A percentile compares a stretch with the other conserved stretches of the same genome.
Conservation (phyloP, 2,888 invertebrate species). For the Apocheima hispidaria region DNA sequence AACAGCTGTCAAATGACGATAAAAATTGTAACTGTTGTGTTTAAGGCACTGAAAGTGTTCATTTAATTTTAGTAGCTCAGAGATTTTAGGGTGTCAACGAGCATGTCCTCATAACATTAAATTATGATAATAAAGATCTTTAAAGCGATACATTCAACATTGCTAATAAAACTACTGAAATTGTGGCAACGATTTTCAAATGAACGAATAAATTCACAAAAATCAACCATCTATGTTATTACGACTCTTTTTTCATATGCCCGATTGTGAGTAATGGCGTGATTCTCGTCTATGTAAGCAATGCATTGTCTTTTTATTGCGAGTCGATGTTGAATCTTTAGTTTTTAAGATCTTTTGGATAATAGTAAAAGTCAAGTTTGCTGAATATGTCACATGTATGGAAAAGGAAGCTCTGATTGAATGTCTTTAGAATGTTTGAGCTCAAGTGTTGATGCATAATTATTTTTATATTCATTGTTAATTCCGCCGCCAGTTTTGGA, state of each 20-base stretch:
- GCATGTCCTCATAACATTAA: background rate
- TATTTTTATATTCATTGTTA: conserved; percentile 63
- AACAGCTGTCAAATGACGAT: conserved; percentile 67
- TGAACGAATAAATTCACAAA: too few species aligned
- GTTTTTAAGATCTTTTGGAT: too few species aligned
- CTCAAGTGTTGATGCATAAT: conserved; percentile 49
- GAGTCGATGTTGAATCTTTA: too few species aligned
- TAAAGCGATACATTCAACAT: too few species aligned
- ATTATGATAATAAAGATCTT: background rate
- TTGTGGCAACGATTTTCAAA: too few species aligned
- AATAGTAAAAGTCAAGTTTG: background rate
- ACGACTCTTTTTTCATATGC: too few species aligned
- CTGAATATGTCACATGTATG: background rate
- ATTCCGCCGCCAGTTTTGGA: conserved; percentile 62
- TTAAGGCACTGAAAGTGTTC: conserved; percentile 78
- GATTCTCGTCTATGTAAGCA: too few species aligned
- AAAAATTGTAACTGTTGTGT: conserved; percentile 62
- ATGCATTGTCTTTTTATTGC: too few species aligned
- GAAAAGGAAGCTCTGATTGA: background rate
- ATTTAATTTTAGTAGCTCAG: conserved; percentile 39
- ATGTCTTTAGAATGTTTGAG: conserved; percentile 49
- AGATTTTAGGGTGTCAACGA: conserved; percentile 19
- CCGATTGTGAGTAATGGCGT: too few species aligned
- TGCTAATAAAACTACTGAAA: too few species aligned
- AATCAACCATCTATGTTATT: too few species aligned